Evolutionary conservation across 1,140 invertebrate genomes (phyloP).

Genomic region (Neodiprion virginianus): DNA sequence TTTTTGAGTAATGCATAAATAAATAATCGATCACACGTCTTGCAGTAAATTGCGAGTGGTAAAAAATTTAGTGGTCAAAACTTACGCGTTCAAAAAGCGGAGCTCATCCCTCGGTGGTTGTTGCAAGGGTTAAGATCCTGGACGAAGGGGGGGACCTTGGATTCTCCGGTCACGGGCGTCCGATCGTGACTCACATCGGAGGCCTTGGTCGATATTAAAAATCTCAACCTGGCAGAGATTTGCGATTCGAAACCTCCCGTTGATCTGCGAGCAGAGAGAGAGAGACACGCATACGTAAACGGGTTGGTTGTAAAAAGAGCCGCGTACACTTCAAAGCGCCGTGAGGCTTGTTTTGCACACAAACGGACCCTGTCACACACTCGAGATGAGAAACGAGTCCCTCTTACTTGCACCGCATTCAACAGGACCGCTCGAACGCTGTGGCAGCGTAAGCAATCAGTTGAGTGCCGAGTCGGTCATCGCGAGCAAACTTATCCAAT

Average conservation of each 20-base stretch:
- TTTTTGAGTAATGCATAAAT: no score
- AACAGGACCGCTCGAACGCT: neutral
- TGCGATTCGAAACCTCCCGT: neutral
- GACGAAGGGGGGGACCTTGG: neutral
- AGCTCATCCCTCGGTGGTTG: neutral
- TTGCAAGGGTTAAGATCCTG: neutral
- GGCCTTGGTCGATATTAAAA: neutral
- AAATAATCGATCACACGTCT: no score
- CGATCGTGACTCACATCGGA: neutral
- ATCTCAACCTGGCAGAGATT: neutral
- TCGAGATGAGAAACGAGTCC: conserved; percentile 1
- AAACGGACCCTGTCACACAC: neutral
- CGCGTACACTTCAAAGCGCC: no score
- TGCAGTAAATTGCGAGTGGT: no score
- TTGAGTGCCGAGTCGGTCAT: neutral
- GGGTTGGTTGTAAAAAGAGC: no score
- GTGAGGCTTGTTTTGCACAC: no score
- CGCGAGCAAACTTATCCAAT: conserved; percentile 5
- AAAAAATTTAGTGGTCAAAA: neutral
- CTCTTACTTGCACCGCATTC: neutral
- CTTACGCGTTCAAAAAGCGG: neutral
- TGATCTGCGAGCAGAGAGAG: neutral
- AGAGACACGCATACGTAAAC: no score
- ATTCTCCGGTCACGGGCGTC: neutral
- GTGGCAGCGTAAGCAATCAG: neutral